Evolutionary conservation across 35 echinoderm and acorn worm species (phyloP).

Genomic region (Antedon bifida): DNA sequence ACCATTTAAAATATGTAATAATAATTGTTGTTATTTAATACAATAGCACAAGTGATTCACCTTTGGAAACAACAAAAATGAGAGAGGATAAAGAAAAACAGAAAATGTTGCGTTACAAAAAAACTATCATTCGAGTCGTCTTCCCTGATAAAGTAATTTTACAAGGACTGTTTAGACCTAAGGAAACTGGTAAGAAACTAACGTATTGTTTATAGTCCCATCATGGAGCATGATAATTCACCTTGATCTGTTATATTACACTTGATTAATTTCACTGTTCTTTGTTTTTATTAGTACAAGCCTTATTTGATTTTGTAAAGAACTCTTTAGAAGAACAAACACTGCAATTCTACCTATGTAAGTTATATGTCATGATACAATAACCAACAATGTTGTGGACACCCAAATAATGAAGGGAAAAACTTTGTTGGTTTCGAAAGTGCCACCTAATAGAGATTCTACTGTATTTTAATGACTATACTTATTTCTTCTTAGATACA

Average conservation of each 20-base stretch:
- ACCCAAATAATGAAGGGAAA: too few species aligned
- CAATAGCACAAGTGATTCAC: neutral
- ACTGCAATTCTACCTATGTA: slow-evolving; percentile 49
- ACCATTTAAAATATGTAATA: neutral
- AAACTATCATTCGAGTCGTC: slow-evolving; percentile 59
- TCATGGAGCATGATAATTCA: too few species aligned
- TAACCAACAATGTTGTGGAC: too few species aligned
- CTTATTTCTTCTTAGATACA: slow-evolving; percentile 20
- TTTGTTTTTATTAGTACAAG: slow-evolving; percentile 27
- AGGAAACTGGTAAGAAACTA: slow-evolving; percentile 39
- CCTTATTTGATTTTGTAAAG: slow-evolving; percentile 37
- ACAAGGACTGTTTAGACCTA: slow-evolving; percentile 78
- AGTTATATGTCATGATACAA: slow-evolving; percentile 17
- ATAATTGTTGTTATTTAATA: neutral
- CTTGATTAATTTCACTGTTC: neutral
- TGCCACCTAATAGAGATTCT: too few species aligned
- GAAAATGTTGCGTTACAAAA: slow-evolving; percentile 19
- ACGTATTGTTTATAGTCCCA: too few species aligned
- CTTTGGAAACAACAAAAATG: slow-evolving; percentile 51
- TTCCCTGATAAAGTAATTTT: slow-evolving; percentile 59
- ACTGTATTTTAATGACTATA: too few species aligned
- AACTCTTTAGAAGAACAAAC: slow-evolving; percentile 17
- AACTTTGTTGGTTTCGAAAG: too few species aligned
- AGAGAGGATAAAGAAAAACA: slow-evolving; percentile 26
- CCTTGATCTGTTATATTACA: too few species aligned